Percentiles rank a stretch among this genome's conserved stretches.
phyloP scores from a whole-genome alignment of 1,140 invertebrate genomes.

The Drosophila chauvacae region DNA sequence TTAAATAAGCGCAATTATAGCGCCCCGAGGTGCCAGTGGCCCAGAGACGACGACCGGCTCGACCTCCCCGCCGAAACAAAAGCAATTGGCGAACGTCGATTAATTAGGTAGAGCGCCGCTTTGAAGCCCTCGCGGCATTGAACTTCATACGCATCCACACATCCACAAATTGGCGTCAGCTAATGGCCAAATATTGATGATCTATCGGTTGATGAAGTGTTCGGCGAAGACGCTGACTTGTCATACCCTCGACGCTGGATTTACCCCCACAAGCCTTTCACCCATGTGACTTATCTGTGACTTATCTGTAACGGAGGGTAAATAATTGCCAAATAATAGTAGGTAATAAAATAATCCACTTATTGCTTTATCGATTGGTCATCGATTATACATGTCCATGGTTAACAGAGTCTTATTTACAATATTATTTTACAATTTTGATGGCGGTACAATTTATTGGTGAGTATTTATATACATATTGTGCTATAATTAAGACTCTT shows the following conservation, averaged over 20 bases:
- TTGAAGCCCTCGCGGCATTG: slow-evolving; percentile 59
- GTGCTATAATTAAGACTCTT: too few species aligned
- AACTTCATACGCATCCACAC: slow-evolving; percentile 56
- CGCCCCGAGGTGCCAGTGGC: slow-evolving; percentile 37
- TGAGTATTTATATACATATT: too few species aligned
- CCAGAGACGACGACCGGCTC: slow-evolving; percentile 17
- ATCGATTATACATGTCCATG: too few species aligned
- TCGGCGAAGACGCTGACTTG: slow-evolving; percentile 20
- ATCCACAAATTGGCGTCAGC: slow-evolving; percentile 37
- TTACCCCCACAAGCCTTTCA: neutral
- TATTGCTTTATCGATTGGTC: too few species aligned
- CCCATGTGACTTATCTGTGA: slow-evolving; percentile 18
- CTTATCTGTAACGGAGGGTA: neutral
- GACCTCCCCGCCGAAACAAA: slow-evolving; percentile 38
- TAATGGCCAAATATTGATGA: slow-evolving; percentile 60
- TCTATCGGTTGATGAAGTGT: slow-evolving; percentile 13
- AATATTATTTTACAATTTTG: too few species aligned
- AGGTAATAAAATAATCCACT: neutral
- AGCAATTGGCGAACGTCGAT: slow-evolving; percentile 54
- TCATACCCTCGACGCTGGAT: neutral
- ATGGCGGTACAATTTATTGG: too few species aligned
- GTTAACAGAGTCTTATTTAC: too few species aligned
- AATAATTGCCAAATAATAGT: neutral
- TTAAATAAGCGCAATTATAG: slow-evolving; percentile 72
- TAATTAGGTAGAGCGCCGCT: slow-evolving; percentile 60